Base-by-base conservation (phyloP, 2,797 vertebrate genomes). In the Acanthurus leucopareius region DNA sequence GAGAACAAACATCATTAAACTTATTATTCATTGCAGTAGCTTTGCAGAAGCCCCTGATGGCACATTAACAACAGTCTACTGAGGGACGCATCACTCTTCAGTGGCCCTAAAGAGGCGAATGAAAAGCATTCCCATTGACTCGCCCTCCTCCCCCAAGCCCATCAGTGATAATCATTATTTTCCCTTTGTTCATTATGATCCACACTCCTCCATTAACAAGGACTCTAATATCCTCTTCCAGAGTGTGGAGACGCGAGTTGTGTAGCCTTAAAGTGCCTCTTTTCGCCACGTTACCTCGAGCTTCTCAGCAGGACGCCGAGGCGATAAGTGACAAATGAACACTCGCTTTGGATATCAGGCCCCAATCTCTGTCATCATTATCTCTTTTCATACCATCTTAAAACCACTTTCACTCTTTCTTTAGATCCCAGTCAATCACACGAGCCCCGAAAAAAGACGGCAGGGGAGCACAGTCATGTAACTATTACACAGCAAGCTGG, bases 1-100 rank as follows among this genome's bases (percentile, higher is more conserved):
- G 69, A 92, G 86, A 92, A 90, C 82, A 95, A 95, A 95, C 93
- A 94, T 91, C 90, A 93, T 93, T 91, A 92, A 93, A 89, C 89
- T 66, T 88, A 91, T 93, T 91, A 91, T 94, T 92, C 92, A 94
- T 89, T 84, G 86, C 90, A 64, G 84, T 63, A 82, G 85, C 87
- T 86, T 84, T 82, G 82, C 85, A 77, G 82, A 73, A 80, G 82
- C 79, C 89, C 80, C 88, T 80, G 91, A 93, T 91, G 93, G 82
- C 84, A 83, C 90, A 92, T 95, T 95, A 94, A 92, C 88, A 91
- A 88, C 84, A 85, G 91, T 89, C 93, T 91, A 81, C 85, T 54
- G 89, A 91, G 92, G 89, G 91, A 88, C 70, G 82, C 91, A 90
- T 93, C 89, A 83, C 89, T 91, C 88, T 86, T 83, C 84, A 83